These are phyloP conservation scores for Exocentrus adspersus DNA, from an alignment of 2,888 invertebrate genomes.

Conservation along the genomic window DNA sequence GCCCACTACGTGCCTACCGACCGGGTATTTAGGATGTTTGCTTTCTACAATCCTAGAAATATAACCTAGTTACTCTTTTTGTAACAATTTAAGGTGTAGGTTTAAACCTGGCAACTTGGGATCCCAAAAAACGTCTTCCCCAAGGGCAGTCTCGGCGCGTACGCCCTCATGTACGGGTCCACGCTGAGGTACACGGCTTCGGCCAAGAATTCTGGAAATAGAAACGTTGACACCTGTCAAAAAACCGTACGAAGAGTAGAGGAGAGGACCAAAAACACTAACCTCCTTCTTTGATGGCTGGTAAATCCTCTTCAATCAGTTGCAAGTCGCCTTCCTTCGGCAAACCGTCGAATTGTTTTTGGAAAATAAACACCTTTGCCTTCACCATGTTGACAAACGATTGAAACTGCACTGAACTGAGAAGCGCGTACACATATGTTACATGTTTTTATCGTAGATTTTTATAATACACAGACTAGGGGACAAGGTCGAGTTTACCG, in stretches of 20 bases:
- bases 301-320: constrained; percentile 75
- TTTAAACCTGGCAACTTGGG: constrained; percentile 9
- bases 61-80: not conserved
- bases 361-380: constrained; percentile 71
- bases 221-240: too few species aligned
- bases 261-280: not conserved
- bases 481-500: too few species aligned
- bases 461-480: too few species aligned
- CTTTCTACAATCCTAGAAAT: not conserved
- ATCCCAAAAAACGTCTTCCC: not conserved
- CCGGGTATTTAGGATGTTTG: not conserved
- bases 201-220: not conserved
- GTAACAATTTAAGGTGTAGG: not conserved
- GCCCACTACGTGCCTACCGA: not conserved
- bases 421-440: too few species aligned
- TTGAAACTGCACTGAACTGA: not conserved
- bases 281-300: constrained; percentile 76
- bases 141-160: not conserved
- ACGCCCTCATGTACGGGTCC: constrained; percentile 2
- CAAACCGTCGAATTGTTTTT: constrained; percentile 73
- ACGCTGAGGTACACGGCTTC: not conserved
- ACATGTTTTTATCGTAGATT: too few species aligned
- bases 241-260: too few species aligned
- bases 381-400: constrained; percentile 29
- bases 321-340: constrained; percentile 74